A percentile compares a stretch with the other conserved stretches of the same genome.
phyloP scores from a whole-genome alignment of 2,888 invertebrate species.

The Oscheius onirici region DNA sequence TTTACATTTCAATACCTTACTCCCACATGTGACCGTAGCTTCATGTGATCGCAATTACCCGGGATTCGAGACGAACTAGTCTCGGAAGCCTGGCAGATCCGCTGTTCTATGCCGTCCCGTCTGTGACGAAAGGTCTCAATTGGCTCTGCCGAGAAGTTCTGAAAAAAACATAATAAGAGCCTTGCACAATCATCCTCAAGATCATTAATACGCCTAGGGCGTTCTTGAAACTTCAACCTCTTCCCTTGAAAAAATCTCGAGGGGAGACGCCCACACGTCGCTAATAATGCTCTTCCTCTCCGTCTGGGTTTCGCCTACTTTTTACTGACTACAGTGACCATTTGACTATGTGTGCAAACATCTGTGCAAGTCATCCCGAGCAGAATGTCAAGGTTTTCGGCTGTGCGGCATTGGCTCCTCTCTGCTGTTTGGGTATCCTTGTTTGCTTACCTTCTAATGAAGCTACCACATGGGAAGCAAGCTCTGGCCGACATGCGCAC shows the following conservation, averaged over 20 bases:
- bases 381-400: not conserved
- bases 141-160: slow-evolving; percentile 14
- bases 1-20: too few relatives aligned
- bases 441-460: slow-evolving; percentile 33
- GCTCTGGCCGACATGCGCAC: slow-evolving; percentile 15
- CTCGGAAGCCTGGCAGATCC: slow-evolving; percentile 11
- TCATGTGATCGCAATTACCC: not conserved
- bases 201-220: slow-evolving; percentile 24
- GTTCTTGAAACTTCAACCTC: slow-evolving; percentile 19
- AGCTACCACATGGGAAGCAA: slow-evolving; percentile 30
- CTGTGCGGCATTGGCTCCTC: slow-evolving; percentile 8
- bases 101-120: slow-evolving; percentile 16
- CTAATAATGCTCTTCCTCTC: too few relatives aligned
- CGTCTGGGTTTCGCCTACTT: too few relatives aligned
- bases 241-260: not conserved
- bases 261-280: slow-evolving; percentile 1
- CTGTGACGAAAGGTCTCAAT: slow-evolving; percentile 8
- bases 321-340: too few relatives aligned
- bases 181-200: slow-evolving; percentile 21
- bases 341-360: too few relatives aligned
- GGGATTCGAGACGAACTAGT: slow-evolving; percentile 1
- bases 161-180: slow-evolving; percentile 21
- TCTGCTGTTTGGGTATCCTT: slow-evolving; percentile 24
- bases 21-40: not conserved
- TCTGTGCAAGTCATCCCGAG: too few relatives aligned